A percentile compares a stretch with the other conserved stretches of the same genome.
phyloP scores from a whole-genome alignment of 2,888 invertebrate genomes.

The Scrobipalpa atriplicella region DNA sequence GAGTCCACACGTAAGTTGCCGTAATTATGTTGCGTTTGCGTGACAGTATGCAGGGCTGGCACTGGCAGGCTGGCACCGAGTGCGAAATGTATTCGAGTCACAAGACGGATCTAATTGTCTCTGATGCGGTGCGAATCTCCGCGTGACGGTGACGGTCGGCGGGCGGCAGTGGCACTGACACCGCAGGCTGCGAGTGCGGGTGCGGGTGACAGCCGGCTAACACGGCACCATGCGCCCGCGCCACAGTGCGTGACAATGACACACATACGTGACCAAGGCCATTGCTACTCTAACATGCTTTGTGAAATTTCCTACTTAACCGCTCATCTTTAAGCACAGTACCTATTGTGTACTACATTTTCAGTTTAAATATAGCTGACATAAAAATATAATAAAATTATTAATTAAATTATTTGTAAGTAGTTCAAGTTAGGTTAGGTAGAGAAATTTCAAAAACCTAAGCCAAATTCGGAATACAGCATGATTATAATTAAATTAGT shows the following conservation, averaged over 20 bases:
- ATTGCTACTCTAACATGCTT: slow-evolving; percentile 40
- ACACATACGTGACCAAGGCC: slow-evolving; percentile 49
- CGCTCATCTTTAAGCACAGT: not conserved
- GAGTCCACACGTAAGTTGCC: not conserved
- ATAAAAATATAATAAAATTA: no score
- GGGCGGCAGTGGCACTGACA: no score
- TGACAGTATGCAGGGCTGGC: not conserved
- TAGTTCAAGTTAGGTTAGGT: no score
- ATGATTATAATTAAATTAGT: not conserved
- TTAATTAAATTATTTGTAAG: no score
- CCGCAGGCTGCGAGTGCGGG: not conserved
- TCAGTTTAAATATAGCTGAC: no score
- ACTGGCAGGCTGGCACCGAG: not conserved
- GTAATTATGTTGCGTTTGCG: not conserved
- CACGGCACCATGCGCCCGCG: slow-evolving; percentile 35
- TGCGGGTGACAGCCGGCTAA: slow-evolving; percentile 34
- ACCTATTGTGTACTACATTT: no score
- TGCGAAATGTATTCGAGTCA: slow-evolving; percentile 25
- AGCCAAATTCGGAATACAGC: no score
- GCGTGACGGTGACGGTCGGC: slow-evolving; percentile 18
- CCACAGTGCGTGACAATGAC: slow-evolving; percentile 52
- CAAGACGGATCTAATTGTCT: slow-evolving; percentile 34
- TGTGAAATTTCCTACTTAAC: slow-evolving; percentile 33
- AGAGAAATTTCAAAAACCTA: no score
- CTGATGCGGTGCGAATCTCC: slow-evolving; percentile 14